Evolutionary conservation across 2,113 vertebrate genomes (phyloP).

Genomic region (Cyphomyrus discorhynchus): DNA sequence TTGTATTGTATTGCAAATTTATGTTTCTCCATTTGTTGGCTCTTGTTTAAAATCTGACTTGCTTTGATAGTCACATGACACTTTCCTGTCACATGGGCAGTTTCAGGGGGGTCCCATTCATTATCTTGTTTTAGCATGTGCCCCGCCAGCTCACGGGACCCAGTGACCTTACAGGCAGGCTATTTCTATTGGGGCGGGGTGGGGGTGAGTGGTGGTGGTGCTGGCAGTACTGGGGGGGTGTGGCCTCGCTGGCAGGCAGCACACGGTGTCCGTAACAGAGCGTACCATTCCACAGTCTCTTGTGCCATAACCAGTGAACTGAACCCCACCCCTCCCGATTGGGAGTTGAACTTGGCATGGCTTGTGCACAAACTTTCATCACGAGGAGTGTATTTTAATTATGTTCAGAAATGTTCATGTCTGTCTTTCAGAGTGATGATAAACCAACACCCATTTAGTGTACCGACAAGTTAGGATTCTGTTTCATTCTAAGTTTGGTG

Average conservation of each 20-base stretch:
- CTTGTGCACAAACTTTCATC: background rate
- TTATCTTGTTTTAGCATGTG: background rate
- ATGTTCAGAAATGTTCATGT: background rate
- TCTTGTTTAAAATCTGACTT: background rate
- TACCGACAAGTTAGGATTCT: background rate
- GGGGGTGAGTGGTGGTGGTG: background rate
- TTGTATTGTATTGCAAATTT: background rate
- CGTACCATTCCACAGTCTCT: slow-evolving; percentile 38
- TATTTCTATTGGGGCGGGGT: background rate
- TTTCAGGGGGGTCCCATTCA: background rate
- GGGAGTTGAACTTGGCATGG: background rate
- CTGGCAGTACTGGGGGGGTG: background rate
- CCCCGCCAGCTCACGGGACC: background rate
- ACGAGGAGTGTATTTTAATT: background rate
- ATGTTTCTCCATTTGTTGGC: background rate
- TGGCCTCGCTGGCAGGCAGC: slow-evolving; percentile 6
- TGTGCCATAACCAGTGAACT: slow-evolving; percentile 47
- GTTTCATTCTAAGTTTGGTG: background rate
- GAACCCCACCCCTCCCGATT: background rate
- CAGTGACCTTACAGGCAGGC: background rate
- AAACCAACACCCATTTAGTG: background rate
- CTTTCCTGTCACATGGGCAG: background rate
- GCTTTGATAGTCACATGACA: background rate
- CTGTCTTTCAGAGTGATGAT: background rate
- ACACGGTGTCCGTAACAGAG: slow-evolving; percentile 40